phyloP scores from a whole-genome alignment of 2,797 vertebrate genomes.

The Chrosomus eos region DNA sequence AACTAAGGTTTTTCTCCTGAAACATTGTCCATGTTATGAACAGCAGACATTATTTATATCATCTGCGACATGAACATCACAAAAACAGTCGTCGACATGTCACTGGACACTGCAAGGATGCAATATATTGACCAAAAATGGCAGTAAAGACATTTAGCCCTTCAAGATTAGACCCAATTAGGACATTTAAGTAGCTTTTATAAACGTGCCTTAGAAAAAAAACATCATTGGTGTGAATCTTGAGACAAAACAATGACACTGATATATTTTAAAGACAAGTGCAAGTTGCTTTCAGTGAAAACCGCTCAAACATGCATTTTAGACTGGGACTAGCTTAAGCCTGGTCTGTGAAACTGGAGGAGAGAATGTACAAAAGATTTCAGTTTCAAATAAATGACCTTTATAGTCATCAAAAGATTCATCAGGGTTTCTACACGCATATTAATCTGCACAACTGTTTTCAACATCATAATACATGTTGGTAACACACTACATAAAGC shows the following conservation, averaged over 20 bases:
- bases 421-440: no score
- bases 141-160: neutral
- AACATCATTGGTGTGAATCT: no score
- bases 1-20: neutral
- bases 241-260: neutral
- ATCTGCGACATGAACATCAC: neutral
- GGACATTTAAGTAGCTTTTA: no score
- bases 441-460: no score
- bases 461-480: no score
- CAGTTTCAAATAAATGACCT: neutral
- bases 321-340: no score
- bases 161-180: neutral
- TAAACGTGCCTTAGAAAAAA: no score
- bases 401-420: neutral
- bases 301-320: no score
- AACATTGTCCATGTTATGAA: conserved; percentile 8
- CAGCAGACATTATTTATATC: neutral
- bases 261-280: no score
- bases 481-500: no score
- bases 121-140: neutral
- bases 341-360: no score
- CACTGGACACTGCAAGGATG: neutral
- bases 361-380: neutral
- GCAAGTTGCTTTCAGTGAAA: no score
- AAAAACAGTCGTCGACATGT: neutral